Evolutionary conservation across 2,797 vertebrate species (phyloP), one percentile per base, ranked within the genome.

Genomic region (Cryptoprocta ferox): DNA sequence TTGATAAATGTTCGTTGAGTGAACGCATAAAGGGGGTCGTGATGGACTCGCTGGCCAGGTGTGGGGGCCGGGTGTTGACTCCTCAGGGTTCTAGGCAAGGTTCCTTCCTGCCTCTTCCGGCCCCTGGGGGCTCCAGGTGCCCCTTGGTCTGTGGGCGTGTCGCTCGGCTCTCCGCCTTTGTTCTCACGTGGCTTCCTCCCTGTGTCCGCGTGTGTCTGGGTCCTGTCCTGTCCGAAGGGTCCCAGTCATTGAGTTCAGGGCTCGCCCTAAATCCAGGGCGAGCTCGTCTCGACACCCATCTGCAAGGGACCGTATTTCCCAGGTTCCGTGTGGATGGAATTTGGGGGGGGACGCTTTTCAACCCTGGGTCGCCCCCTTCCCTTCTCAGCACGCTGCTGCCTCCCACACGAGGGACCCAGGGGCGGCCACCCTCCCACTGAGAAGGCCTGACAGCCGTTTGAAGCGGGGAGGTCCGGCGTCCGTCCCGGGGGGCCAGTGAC

Each of bases 391-490:
- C 24, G 32, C 39, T 3, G 76, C 78, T 65, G 68, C 56, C 84
- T 26, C 3, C n/a, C 42, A 35, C 11, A 0, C 4, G 45, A 18
- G 19, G 19, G 76, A 12, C 39, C 32, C 9, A 1, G 1, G 73
- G 8, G n/a, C 14, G 26, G 68, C 14, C 16, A 26, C 13, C 10
- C 15, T 8, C 66, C 48, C 39, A 0, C 48, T 2, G 19, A 16
- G 28, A n/a, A 16, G n/a, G 12, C 3, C 45, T 6, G 65, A 10
- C 39, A 0, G n/a, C 26, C 39, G 19, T 68, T 0, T 0, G 3
- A 32, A 11, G 66, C 4, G 45, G 18, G 5, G 71, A 12, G 86
- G 18, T 19, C 3, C 16, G 26, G 16, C 8, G 42, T 75, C 50
- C 1, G 0, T 45, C 86, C 42, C 56, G 4, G 39, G n/a, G 42